Conservation (phyloP, 64 coral and sea anemone species). For the Catalaphyllia jardinei region DNA sequence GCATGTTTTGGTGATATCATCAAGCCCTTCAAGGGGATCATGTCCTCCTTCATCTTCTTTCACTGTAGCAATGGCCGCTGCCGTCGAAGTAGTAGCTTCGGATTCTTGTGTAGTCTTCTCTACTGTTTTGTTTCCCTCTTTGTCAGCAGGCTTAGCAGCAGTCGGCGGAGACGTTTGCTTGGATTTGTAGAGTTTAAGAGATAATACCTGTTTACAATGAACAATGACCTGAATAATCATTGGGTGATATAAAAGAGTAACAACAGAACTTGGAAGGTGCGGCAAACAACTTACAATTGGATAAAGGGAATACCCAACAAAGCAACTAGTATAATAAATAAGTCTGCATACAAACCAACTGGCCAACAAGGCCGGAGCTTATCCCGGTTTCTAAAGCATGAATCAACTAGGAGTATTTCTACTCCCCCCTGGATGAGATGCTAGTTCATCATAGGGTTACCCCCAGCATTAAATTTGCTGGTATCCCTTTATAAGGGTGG, state of each 20-base stretch:
- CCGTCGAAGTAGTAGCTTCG: not conserved
- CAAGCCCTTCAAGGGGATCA: slow-evolving; percentile 80
- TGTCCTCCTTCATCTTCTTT: slow-evolving; percentile 38
- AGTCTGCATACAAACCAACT: too few species aligned
- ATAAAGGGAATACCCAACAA: too few species aligned
- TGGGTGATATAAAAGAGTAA: not conserved
- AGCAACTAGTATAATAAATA: too few species aligned
- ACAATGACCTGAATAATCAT: not conserved
- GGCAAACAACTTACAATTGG: too few species aligned
- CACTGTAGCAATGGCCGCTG: not conserved
- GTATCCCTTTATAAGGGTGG: too few species aligned
- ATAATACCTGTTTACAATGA: slow-evolving; percentile 60
- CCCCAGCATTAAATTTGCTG: too few species aligned
- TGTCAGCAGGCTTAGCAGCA: not conserved
- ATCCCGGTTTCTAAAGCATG: too few species aligned
- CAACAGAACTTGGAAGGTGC: too few species aligned
- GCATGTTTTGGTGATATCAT: slow-evolving; percentile 82
- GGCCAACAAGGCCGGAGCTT: too few species aligned
- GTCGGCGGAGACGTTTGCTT: not conserved
- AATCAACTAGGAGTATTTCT: too few species aligned
- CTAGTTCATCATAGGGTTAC: too few species aligned
- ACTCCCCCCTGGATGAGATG: too few species aligned
- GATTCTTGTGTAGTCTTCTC: slow-evolving; percentile 1
- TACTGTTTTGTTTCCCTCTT: slow-evolving; percentile 26
- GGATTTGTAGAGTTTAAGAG: slow-evolving; percentile 81